phyloP scores from a whole-genome alignment of 1,140 invertebrate genomes.

The Drosophila cardini region DNA sequence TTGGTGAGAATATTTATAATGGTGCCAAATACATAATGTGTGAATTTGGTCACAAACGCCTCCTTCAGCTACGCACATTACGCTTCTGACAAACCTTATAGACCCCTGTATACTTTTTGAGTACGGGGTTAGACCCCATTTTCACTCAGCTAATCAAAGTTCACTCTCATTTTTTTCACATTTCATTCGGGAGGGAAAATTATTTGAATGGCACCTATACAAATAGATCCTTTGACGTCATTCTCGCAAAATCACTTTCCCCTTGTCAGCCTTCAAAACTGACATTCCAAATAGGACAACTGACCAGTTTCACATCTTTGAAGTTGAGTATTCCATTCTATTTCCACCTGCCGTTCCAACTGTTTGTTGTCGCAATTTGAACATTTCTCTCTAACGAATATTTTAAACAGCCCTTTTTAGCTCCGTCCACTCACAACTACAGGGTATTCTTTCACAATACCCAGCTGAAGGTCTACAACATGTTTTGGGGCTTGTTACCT shows the following conservation, averaged over 20 bases:
- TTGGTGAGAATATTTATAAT: too few relatives aligned
- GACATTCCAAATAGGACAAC: conserved; percentile 24
- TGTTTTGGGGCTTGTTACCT: conserved; percentile 8
- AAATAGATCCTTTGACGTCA: conserved; percentile 58
- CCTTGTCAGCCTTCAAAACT: conserved; percentile 51
- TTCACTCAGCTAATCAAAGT: conserved; percentile 73
- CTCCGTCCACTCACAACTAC: too few relatives aligned
- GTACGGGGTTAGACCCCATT: too few relatives aligned
- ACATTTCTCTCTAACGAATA: too few relatives aligned
- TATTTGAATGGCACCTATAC: conserved; percentile 13
- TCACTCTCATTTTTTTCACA: conserved; percentile 30
- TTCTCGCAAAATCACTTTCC: conserved; percentile 26
- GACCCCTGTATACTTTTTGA: too few relatives aligned
- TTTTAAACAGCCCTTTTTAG: too few relatives aligned
- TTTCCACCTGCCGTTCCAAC: neutral
- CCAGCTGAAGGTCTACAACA: conserved; percentile 2
- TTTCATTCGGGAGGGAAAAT: conserved; percentile 8
- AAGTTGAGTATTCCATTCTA: neutral
- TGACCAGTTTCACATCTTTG: conserved; percentile 2
- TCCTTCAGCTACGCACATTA: too few relatives aligned
- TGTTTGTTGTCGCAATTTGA: too few relatives aligned
- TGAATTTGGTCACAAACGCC: too few relatives aligned
- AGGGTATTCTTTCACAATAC: neutral
- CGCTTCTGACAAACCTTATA: too few relatives aligned
- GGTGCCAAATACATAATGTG: too few relatives aligned